Percentiles rank a stretch among this genome's conserved stretches.
These are phyloP conservation scores for Fukomys damarensis DNA, from an alignment of 2,113 vertebrate genomes.

Conservation along the genomic window DNA sequence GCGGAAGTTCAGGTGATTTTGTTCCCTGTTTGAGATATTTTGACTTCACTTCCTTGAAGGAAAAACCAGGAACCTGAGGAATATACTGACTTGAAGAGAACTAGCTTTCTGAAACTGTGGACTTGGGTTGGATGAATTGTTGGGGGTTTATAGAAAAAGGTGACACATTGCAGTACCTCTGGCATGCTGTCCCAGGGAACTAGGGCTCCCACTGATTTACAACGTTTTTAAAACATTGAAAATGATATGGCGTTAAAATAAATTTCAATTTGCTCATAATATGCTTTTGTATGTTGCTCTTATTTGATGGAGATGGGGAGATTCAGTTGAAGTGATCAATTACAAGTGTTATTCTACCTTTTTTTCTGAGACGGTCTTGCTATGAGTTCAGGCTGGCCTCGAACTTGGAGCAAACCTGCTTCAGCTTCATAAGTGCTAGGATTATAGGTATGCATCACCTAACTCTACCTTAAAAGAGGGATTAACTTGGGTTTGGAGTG, in stretches of 20 bases:
- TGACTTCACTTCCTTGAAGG: conserved; percentile 66
- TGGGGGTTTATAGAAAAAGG: conserved; percentile 65
- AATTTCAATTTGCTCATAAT: conserved; percentile 80
- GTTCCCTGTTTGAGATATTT: conserved; percentile 65
- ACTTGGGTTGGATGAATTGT: conserved; percentile 73
- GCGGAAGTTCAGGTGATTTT: conserved; percentile 67
- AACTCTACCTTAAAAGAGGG: neutral
- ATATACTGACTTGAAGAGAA: conserved; percentile 65
- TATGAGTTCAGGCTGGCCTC: no score
- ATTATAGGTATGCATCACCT: no score
- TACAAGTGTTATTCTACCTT: neutral
- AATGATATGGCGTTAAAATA: conserved; percentile 79
- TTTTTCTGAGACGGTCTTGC: no score
- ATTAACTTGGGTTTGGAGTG: neutral
- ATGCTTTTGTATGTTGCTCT: conserved; percentile 56
- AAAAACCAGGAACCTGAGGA: conserved; percentile 73
- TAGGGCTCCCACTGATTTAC: conserved; percentile 72
- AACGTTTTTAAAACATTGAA: conserved; percentile 78
- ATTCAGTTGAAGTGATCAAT: neutral
- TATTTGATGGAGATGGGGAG: neutral
- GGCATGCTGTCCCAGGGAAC: conserved; percentile 73
- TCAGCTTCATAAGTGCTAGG: no score
- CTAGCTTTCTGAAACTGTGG: conserved; percentile 79
- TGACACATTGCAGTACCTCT: conserved; percentile 65
- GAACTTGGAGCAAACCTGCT: no score